phyloP scores from a whole-genome alignment of 2,888 invertebrate genomes.

The Bibio marci region DNA sequence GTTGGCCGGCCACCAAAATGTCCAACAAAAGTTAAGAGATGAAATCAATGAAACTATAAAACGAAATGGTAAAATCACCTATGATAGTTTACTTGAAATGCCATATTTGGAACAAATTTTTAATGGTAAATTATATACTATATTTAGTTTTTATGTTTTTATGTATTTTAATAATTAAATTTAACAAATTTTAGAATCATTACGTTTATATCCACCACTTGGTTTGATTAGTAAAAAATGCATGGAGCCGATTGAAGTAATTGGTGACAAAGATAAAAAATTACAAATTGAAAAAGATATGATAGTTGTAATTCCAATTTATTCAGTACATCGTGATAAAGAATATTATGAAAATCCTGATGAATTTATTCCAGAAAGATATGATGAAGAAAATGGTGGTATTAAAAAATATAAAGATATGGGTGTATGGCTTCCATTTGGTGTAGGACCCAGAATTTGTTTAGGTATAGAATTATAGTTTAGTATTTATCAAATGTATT shows the following conservation, averaged over 20 bases:
- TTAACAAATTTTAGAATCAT: conserved; percentile 1
- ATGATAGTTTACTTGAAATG: conserved; percentile 19
- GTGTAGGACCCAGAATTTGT: conserved; percentile 23
- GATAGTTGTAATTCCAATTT: conserved; percentile 2
- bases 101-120: conserved; percentile 23
- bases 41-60: conserved; percentile 15
- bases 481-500: not conserved
- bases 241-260: not conserved
- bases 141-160: not conserved
- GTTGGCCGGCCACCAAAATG: conserved; percentile 15
- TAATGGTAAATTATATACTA: conserved; percentile 15
- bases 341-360: conserved; percentile 4
- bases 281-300: conserved; percentile 3
- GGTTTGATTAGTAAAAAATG: not conserved
- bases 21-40: conserved; percentile 17
- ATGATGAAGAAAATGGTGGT: conserved; percentile 1
- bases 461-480: too few species aligned
- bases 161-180: not conserved
- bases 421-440: conserved; percentile 2
- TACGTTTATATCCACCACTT: not conserved
- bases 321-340: conserved; percentile 3
- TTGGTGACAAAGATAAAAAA: conserved; percentile 5
- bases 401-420: conserved; percentile 5
- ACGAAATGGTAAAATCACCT: conserved; percentile 13
- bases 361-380: conserved; percentile 5